Base-by-base conservation (phyloP, 2,888 invertebrate genomes). In the Chalcis sispes region DNA sequence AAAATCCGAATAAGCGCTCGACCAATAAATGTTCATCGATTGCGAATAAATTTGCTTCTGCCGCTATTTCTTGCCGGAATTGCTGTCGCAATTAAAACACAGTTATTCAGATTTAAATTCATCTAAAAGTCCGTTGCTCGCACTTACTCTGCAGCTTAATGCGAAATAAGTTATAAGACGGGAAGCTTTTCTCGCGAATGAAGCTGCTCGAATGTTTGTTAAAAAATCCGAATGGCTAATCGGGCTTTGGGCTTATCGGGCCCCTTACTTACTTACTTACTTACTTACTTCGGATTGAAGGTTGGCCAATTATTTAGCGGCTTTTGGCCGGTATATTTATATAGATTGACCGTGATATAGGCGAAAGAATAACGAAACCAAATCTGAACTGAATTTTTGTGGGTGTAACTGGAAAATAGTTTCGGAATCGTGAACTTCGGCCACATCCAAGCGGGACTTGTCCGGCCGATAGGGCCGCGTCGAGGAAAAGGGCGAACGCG, bases 341-440 rank as follows among this genome's bases (percentile, higher is more conserved):
- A 70, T 65, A 70, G 69, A 71, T 36, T 15, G 36, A 18, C 65
- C 27, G 25, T 46, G 36, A 10, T 8, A 8, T 36, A 58, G 72
- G 66, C 66, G 72, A 50, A 72, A 65, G 58, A 72, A 86, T 84
- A 85, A 86, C 85, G 84, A 84, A 79, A 82, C 82, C 82, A 80
- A 83, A 86, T 85, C 50, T 84, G 83, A 83, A 82, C 81, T 81
- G 83, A 86, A 85, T 85, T 85, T 84, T 82, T 85, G 84, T 15
- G 46, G 15, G 82, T 81, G 83, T 85, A 86, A 85, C 85, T 85
- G 85, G 84, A 84, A 86, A 85, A 85, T 86, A 85, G 85, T 85
- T 85, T 85, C 85, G 86, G 86, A 85, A 85, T 86, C 86, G 85
- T 84, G 84, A 84, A 84, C 85, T 83, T 85, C 82, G 80, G 83